Conservation (phyloP, 2,888 invertebrate genomes). For the Aspidiotus rigidus region DNA sequence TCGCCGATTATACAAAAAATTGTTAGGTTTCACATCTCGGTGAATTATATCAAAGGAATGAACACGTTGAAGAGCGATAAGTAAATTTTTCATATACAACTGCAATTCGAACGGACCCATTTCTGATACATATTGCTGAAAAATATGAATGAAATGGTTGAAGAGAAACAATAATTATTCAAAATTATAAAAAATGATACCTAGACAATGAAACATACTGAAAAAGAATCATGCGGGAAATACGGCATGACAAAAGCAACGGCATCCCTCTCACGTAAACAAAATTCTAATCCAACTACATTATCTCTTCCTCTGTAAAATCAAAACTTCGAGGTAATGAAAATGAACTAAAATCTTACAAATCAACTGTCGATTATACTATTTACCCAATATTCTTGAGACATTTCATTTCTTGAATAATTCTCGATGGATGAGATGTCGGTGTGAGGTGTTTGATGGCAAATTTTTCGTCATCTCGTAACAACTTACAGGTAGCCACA, state of each 20-base stretch:
- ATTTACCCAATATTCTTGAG: slow-evolving; percentile 64
- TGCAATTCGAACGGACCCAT: slow-evolving; percentile 63
- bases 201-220: slow-evolving; percentile 48
- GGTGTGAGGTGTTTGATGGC: slow-evolving; percentile 82
- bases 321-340: slow-evolving; percentile 9
- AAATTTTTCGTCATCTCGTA: slow-evolving; percentile 51
- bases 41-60: slow-evolving; percentile 79
- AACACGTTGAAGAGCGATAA: slow-evolving; percentile 67
- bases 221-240: slow-evolving; percentile 69
- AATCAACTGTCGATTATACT: neutral
- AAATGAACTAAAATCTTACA: neutral
- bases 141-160: slow-evolving; percentile 34
- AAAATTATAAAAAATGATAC: neutral
- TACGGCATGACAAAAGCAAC: slow-evolving; percentile 85
- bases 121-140: slow-evolving; percentile 62
- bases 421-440: slow-evolving; percentile 71
- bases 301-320: slow-evolving; percentile 61
- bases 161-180: neutral
- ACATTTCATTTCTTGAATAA: slow-evolving; percentile 71
- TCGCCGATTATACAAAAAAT: slow-evolving; percentile 73
- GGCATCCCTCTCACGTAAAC: slow-evolving; percentile 65
- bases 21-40: slow-evolving; percentile 82
- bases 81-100: slow-evolving; percentile 68
- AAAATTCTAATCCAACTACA: slow-evolving; percentile 70
- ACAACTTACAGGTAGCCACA: slow-evolving; percentile 56